These are phyloP conservation scores for Carassius gibelio DNA, from an alignment of 2,113 vertebrate species.

Conservation along the genomic window DNA sequence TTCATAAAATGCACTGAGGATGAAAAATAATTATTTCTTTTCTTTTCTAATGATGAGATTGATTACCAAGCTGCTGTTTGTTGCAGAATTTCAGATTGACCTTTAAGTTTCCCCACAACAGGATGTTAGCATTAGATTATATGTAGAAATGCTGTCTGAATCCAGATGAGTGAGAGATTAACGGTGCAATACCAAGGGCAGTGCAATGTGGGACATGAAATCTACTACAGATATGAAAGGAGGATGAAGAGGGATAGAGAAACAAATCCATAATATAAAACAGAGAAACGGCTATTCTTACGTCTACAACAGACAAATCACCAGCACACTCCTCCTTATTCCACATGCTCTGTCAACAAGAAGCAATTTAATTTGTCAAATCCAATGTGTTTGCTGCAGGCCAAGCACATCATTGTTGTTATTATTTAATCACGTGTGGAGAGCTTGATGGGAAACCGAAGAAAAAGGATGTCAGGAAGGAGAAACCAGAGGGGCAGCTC, in stretches of 20 bases:
- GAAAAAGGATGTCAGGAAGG: constrained; percentile 9
- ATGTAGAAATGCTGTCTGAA: constrained; percentile 9
- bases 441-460: constrained; percentile 11
- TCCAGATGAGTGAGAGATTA: constrained; percentile 7
- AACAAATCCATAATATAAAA: background rate
- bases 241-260: background rate
- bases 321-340: constrained; percentile 39
- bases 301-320: background rate
- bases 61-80: constrained; percentile 2
- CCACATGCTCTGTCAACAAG: constrained; percentile 36
- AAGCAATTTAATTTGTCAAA: constrained; percentile 51
- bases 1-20: background rate
- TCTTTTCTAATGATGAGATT: constrained; percentile 1
- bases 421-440: constrained; percentile 58
- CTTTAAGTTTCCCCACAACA: constrained; percentile 2
- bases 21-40: background rate
- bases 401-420: constrained; percentile 43
- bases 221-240: background rate
- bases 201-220: background rate
- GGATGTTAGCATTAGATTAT: constrained; percentile 13
- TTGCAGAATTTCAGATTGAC: background rate
- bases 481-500: background rate
- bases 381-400: constrained; percentile 46
- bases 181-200: background rate
- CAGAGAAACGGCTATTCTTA: constrained; percentile 3